Base-by-base conservation (phyloP, 2,113 vertebrate genomes). In the Bufo gargarizans region DNA sequence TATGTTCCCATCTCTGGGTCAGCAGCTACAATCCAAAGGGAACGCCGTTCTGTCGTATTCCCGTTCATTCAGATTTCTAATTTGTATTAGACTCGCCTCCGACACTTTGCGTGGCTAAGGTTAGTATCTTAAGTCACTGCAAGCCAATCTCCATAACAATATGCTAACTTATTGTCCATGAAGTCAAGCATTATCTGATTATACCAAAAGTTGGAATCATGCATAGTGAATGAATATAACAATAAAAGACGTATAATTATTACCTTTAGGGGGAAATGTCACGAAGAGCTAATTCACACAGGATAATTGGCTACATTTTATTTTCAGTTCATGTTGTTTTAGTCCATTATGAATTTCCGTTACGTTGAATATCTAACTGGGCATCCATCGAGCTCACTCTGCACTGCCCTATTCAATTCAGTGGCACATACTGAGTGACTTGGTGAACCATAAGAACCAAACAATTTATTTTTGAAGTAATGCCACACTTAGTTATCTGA, bases 1-100 rank as follows among this genome's bases (percentile, higher is more conserved):
- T 82, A 89, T 85, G 89, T 85, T 72, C 72, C 78, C 86, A 90
- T 88, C 69, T 91, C 90, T 92, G 92, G 93, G 93, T 92, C 90
- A 91, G 88, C 77, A 86, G 90, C 91, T 91, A 91, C 93, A 92
- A 93, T 92, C 94, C 92, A 91, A 89, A 90, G 92, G 91, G 91
- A 90, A 93, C 93, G 91, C 91, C 71, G 47, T 88, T 86, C 89
- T 92, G 93, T 93, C 93, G 89, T 91, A 92, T 90, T 90, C 69
- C 50, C 58, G 82, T 14, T 55, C 86, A 88, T 87, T 84, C 84
- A 82, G 89, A 78, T 50, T 83, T 90, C 77, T 91, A 91, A 91
- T 88, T 92, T 93, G 92, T 93, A 89, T 77, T 90, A 78, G 72
- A 88, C 7, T 69, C 47, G 4, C 19, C 9, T 56, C 33, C 69